A percentile compares a stretch with the other conserved stretches of the same genome.
Evolutionary conservation across 2,797 vertebrate genomes (phyloP).

Genomic region (Clarias laeviceps): DNA sequence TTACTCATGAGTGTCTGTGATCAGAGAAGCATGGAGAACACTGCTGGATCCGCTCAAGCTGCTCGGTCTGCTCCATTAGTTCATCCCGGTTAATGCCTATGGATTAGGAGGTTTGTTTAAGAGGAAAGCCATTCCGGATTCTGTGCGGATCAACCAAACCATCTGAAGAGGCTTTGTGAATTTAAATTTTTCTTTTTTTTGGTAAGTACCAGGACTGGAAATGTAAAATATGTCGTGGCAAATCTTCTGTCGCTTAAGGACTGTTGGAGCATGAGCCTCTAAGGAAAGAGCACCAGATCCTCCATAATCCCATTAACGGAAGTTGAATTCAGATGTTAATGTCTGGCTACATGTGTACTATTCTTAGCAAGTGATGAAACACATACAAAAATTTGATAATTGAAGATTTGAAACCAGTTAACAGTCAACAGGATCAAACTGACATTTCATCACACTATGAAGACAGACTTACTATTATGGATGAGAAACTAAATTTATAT

Average conservation of each 20-base stretch:
- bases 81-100: slow-evolving; percentile 50
- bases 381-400: neutral
- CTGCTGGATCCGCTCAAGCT: slow-evolving; percentile 26
- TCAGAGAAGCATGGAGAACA: slow-evolving; percentile 33
- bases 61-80: slow-evolving; percentile 15
- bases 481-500: neutral
- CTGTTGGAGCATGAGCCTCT: slow-evolving; percentile 43
- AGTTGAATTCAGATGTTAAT: neutral
- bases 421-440: neutral
- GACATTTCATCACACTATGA: slow-evolving; percentile 8
- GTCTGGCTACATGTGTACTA: neutral
- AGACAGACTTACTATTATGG: neutral
- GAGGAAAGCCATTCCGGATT: slow-evolving; percentile 38
- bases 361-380: neutral
- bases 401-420: too few species aligned
- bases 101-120: slow-evolving; percentile 52
- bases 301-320: neutral
- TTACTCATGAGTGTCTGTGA: slow-evolving; percentile 45
- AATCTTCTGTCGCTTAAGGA: slow-evolving; percentile 45
- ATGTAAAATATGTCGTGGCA: slow-evolving; percentile 48
- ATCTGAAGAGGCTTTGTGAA: slow-evolving; percentile 52
- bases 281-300: slow-evolving; percentile 13
- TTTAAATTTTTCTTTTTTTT: slow-evolving; percentile 43
- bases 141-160: slow-evolving; percentile 50
- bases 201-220: slow-evolving; percentile 42